phyloP scores from a whole-genome alignment of 2,888 invertebrate species.

The Macrosoma leucophasiata region DNA sequence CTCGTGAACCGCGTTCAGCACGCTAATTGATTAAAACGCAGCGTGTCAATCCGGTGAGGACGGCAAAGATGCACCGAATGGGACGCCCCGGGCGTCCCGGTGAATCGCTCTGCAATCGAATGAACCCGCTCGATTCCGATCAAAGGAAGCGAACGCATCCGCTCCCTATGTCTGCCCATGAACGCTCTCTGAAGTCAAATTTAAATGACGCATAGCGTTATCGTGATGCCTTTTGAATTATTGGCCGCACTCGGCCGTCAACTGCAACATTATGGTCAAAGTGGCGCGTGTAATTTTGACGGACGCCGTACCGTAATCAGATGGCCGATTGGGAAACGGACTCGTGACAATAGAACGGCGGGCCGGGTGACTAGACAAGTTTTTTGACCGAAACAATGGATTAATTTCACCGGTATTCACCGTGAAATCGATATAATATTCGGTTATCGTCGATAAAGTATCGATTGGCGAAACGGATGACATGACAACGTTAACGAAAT shows the following conservation, averaged over 20 bases:
- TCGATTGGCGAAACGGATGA: slow-evolving; percentile 46
- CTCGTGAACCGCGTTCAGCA: slow-evolving; percentile 54
- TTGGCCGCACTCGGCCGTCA: slow-evolving; percentile 3
- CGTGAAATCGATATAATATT: slow-evolving; percentile 53
- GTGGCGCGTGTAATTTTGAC: slow-evolving; percentile 18
- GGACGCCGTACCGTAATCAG: slow-evolving; percentile 23
- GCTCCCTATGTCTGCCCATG: slow-evolving; percentile 27
- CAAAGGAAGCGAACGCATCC: slow-evolving; percentile 38
- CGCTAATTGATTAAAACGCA: slow-evolving; percentile 75
- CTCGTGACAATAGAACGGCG: slow-evolving; percentile 25
- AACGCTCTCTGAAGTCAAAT: slow-evolving; percentile 25
- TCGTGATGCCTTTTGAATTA: slow-evolving; percentile 19
- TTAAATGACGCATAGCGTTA: slow-evolving; percentile 29
- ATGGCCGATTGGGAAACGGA: slow-evolving; percentile 21
- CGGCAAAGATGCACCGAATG: slow-evolving; percentile 41
- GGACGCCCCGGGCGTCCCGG: slow-evolving; percentile 30
- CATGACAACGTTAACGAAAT: slow-evolving; percentile 51
- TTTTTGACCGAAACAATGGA: slow-evolving; percentile 41
- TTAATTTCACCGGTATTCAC: slow-evolving; percentile 50
- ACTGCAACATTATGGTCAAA: slow-evolving; percentile 5
- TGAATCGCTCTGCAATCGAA: slow-evolving; percentile 24
- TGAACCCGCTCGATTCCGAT: slow-evolving; percentile 31
- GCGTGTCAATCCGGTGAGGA: slow-evolving; percentile 54
- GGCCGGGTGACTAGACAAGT: slow-evolving; percentile 31
- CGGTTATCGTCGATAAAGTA: slow-evolving; percentile 46